phyloP scores from a whole-genome alignment of 2,888 invertebrate species.

The Lasioglossum lativentre region DNA sequence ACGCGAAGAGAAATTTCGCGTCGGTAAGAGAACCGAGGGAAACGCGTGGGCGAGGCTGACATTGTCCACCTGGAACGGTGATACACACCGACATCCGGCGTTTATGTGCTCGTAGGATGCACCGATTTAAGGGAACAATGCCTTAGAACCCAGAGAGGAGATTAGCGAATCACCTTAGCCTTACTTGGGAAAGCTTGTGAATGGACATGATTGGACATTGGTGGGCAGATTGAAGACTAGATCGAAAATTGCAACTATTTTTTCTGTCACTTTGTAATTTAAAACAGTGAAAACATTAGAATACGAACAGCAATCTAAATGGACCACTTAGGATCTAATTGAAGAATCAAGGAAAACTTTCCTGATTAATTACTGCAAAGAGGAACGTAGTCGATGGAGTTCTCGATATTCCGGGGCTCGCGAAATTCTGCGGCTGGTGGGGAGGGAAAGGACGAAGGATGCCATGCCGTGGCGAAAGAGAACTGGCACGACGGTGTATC shows the following conservation, averaged over 20 bases:
- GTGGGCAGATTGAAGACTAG: not conserved
- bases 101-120: not conserved
- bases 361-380: not conserved
- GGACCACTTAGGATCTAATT: no score
- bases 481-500: slow-evolving; percentile 68
- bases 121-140: slow-evolving; percentile 2
- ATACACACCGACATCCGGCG: slow-evolving; percentile 15
- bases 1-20: not conserved
- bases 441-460: slow-evolving; percentile 51
- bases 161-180: not conserved
- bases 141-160: not conserved
- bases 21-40: not conserved
- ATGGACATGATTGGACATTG: not conserved
- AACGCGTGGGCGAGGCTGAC: slow-evolving; percentile 39
- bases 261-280: no score
- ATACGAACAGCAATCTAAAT: no score
- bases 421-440: not conserved
- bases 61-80: slow-evolving; percentile 38
- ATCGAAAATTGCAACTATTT: not conserved
- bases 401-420: slow-evolving; percentile 1
- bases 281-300: no score
- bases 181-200: not conserved
- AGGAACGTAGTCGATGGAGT: not conserved
- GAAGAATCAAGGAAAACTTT: not conserved
- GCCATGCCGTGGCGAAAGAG: slow-evolving; percentile 69